A percentile compares a stretch with the other conserved stretches of the same genome.
These are phyloP conservation scores for Trypoxylon attenuatum DNA, from an alignment of 2,888 invertebrate genomes.

Conservation along the genomic window DNA sequence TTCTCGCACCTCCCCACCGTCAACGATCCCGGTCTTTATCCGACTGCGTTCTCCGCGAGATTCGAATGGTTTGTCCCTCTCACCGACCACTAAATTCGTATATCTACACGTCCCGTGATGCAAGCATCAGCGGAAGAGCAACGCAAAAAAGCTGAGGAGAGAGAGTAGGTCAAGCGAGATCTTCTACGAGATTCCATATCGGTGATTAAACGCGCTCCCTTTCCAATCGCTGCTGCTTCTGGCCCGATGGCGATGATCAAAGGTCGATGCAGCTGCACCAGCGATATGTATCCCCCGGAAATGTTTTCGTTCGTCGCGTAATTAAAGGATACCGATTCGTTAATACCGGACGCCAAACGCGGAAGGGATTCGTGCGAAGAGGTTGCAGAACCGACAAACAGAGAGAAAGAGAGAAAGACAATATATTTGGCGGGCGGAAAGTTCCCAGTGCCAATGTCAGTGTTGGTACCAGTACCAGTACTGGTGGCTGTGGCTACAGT, in stretches of 20 bases:
- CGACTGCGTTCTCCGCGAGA: too few relatives aligned
- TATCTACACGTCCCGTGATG: too few relatives aligned
- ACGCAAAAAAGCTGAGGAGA: too few relatives aligned
- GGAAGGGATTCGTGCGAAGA: too few relatives aligned
- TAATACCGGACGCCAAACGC: conserved; percentile 23
- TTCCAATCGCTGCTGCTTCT: conserved; percentile 4
- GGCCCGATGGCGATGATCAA: conserved; percentile 21
- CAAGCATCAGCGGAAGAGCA: too few relatives aligned
- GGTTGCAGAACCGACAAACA: too few relatives aligned
- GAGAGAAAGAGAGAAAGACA: too few relatives aligned
- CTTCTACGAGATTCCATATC: conserved; percentile 23
- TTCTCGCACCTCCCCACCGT: background rate
- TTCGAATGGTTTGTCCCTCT: too few relatives aligned
- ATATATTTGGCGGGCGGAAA: background rate
- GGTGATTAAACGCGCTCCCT: conserved; percentile 33
- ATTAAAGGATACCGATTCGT: conserved; percentile 24
- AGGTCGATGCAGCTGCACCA: background rate
- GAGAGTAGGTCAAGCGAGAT: background rate
- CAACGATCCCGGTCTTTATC: conserved; percentile 26
- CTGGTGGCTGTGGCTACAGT: too few relatives aligned
- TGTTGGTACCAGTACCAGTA: too few relatives aligned
- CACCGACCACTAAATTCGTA: too few relatives aligned
- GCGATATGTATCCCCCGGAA: too few relatives aligned
- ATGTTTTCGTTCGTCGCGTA: conserved; percentile 36
- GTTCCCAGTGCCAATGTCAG: background rate